These are phyloP conservation scores for Ptilorrhoa leucosticta DNA, from an alignment of 2,113 vertebrate species.

Conservation along the genomic window DNA sequence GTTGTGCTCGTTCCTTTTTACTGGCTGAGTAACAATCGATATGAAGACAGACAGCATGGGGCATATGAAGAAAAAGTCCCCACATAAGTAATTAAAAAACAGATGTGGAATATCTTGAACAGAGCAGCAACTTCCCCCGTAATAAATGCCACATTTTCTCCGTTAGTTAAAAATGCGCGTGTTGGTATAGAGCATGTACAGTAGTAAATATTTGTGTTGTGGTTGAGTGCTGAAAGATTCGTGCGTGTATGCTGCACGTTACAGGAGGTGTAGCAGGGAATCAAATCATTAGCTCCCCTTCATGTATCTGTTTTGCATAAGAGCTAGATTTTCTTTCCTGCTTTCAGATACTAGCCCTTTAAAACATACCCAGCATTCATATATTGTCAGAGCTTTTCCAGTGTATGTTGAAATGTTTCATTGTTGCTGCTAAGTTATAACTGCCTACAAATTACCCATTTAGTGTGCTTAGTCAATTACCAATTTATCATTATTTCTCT, in stretches of 20 bases:
- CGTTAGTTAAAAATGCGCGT: not conserved
- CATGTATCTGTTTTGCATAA: not conserved
- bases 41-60: slow-evolving; percentile 75
- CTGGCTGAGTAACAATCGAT: slow-evolving; percentile 70
- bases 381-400: not conserved
- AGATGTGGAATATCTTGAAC: slow-evolving; percentile 34
- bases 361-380: not conserved
- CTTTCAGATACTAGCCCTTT: not conserved
- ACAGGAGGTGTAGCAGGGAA: not conserved
- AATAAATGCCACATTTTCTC: slow-evolving; percentile 38
- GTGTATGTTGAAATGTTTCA: not conserved
- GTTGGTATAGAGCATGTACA: not conserved
- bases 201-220: slow-evolving; percentile 16
- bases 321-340: not conserved
- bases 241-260: not conserved
- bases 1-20: slow-evolving; percentile 69
- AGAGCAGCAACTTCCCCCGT: not conserved
- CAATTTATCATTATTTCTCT: slow-evolving; percentile 57
- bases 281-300: slow-evolving; percentile 14
- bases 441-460: not conserved
- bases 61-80: slow-evolving; percentile 61
- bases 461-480: slow-evolving; percentile 40
- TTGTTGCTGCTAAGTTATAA: slow-evolving; percentile 3
- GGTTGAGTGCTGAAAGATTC: slow-evolving; percentile 4
- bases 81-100: slow-evolving; percentile 71